phyloP scores from a whole-genome alignment of 1,140 invertebrate genomes.

The Drosophila malerkotliana region DNA sequence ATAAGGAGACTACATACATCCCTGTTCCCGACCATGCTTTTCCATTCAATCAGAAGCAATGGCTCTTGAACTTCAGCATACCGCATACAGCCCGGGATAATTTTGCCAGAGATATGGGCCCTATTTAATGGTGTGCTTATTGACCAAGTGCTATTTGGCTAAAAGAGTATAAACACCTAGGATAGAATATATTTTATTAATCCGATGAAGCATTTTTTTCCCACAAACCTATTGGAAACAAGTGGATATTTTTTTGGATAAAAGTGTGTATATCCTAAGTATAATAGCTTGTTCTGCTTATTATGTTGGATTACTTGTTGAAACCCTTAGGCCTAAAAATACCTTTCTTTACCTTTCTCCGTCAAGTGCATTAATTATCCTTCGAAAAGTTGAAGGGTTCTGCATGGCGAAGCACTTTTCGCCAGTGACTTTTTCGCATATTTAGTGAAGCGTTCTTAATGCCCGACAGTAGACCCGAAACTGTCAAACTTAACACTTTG shows the following conservation, averaged over 20 bases:
- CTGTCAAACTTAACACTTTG: constrained; percentile 79
- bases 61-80: constrained; percentile 35
- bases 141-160: constrained; percentile 25
- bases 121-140: constrained; percentile 47
- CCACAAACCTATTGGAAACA: too few relatives aligned
- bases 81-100: background rate
- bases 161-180: background rate
- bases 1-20: constrained; percentile 24
- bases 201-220: too few relatives aligned
- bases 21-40: constrained; percentile 6
- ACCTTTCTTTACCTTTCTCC: background rate
- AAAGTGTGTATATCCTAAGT: too few relatives aligned
- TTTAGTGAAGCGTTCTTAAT: constrained; percentile 73
- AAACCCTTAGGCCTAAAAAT: background rate
- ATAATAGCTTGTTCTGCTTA: too few relatives aligned
- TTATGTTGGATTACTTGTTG: background rate
- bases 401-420: constrained; percentile 30
- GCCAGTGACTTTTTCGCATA: constrained; percentile 31
- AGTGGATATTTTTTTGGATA: too few relatives aligned
- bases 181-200: too few relatives aligned
- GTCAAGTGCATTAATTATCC: constrained; percentile 33
- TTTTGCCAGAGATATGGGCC: background rate
- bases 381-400: constrained; percentile 5
- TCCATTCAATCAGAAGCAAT: constrained; percentile 59
- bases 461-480: constrained; percentile 50